Evolutionary conservation across 1,140 invertebrate species (phyloP).

Genomic region (Ridgeia piscesae): DNA sequence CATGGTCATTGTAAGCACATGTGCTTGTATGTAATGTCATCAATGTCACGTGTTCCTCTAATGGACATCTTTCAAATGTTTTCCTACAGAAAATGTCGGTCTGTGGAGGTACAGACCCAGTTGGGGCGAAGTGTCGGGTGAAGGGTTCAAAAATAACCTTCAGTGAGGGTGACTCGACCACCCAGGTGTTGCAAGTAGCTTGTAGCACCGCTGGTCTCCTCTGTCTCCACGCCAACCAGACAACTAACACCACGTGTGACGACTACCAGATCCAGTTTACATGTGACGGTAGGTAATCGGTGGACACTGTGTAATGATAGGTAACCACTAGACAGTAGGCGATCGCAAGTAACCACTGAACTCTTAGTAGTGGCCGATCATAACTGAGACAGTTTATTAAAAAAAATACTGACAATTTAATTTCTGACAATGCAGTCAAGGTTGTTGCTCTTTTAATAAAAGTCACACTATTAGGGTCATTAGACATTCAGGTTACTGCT

Average conservation of each 20-base stretch:
- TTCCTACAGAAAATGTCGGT: background rate
- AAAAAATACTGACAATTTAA: too few species aligned
- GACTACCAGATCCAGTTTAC: background rate
- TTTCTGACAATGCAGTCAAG: too few species aligned
- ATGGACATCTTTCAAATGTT: background rate
- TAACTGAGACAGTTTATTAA: background rate
- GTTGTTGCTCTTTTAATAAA: background rate
- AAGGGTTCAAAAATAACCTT: background rate
- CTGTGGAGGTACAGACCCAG: background rate
- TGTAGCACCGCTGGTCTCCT: background rate
- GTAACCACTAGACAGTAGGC: background rate
- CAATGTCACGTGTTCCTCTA: background rate
- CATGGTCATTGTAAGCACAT: too few species aligned
- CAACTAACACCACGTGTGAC: background rate
- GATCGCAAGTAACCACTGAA: background rate
- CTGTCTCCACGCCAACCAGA: background rate
- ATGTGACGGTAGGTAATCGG: background rate
- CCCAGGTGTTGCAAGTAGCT: background rate
- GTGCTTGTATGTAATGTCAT: background rate
- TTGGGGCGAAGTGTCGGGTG: background rate
- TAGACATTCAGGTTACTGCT: background rate
- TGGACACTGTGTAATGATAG: background rate
- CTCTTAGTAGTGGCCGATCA: background rate
- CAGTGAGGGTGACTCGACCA: background rate
- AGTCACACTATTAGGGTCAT: background rate